Evolutionary conservation across 2,888 invertebrate species (phyloP).

Genomic region (Ichneumoninae sp.): DNA sequence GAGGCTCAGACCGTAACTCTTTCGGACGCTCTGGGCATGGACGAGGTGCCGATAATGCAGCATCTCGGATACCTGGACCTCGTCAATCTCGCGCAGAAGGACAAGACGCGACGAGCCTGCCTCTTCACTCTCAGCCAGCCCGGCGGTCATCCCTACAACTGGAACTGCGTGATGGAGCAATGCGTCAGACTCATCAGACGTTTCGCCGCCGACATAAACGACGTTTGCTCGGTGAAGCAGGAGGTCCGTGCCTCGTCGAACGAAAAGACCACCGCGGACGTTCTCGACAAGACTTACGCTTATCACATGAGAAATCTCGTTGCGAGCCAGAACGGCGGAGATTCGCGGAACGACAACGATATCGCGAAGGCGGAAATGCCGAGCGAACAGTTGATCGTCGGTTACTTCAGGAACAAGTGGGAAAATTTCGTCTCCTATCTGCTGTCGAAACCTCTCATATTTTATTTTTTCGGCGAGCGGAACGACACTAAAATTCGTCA

Average conservation of each 20-base stretch:
- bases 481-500: constrained; percentile 90
- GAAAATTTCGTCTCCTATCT: constrained; percentile 85
- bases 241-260: constrained; percentile 60
- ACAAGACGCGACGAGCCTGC: constrained; percentile 86
- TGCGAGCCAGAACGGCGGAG: constrained; percentile 52
- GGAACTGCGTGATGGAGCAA: constrained; percentile 90
- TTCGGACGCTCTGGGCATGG: constrained; percentile 87
- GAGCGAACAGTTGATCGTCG: constrained; percentile 71
- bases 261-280: constrained; percentile 72
- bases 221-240: constrained; percentile 81
- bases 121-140: constrained; percentile 92
- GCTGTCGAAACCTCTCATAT: constrained; percentile 89
- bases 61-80: constrained; percentile 92
- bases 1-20: constrained; percentile 85
- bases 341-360: constrained; percentile 1
- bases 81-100: constrained; percentile 88
- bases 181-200: constrained; percentile 88
- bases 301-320: constrained; percentile 80
- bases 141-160: constrained; percentile 95
- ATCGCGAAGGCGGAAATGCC: constrained; percentile 54
- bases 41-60: constrained; percentile 89
- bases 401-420: constrained; percentile 82
- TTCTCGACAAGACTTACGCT: constrained; percentile 74
- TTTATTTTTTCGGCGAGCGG: constrained; percentile 91
- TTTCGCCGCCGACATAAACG: constrained; percentile 88